phyloP scores from a whole-genome alignment of 2,888 invertebrate species.

The Priocnemis perturbator region DNA sequence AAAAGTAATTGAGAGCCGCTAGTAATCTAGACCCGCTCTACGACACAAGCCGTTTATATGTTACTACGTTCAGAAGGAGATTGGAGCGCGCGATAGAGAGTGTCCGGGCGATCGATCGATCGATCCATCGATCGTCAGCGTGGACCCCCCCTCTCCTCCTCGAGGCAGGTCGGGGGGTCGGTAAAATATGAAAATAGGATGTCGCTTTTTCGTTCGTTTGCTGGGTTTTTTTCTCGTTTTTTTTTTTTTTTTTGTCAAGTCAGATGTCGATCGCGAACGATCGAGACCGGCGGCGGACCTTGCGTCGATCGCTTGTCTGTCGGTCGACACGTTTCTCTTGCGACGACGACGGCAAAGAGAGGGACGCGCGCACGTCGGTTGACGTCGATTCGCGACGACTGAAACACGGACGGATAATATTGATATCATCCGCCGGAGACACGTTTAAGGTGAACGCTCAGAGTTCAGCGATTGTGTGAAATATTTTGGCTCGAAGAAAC shows the following conservation, averaged over 20 bases:
- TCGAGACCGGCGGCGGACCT: neutral
- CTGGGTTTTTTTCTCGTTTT: too few relatives aligned
- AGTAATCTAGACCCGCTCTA: constrained; percentile 3
- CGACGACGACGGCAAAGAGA: too few relatives aligned
- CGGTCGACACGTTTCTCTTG: too few relatives aligned
- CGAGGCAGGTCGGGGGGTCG: neutral
- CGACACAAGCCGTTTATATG: constrained; percentile 19
- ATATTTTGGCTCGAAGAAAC: constrained; percentile 51
- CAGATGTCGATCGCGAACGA: neutral
- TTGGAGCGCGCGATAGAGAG: neutral
- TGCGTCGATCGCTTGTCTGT: neutral
- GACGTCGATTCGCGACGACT: too few relatives aligned
- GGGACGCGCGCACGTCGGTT: too few relatives aligned
- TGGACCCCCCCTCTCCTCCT: neutral
- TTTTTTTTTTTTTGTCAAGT: too few relatives aligned
- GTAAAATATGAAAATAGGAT: too few relatives aligned
- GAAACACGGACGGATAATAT: too few relatives aligned
- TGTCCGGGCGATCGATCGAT: neutral
- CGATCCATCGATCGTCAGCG: constrained; percentile 3
- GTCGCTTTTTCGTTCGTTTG: too few relatives aligned
- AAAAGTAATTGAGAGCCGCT: constrained; percentile 36
- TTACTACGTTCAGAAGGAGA: constrained; percentile 13
- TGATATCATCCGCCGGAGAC: too few relatives aligned
- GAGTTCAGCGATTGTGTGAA: constrained; percentile 40
- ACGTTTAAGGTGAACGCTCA: too few relatives aligned